These are phyloP conservation scores for Rhagologus leucostigma DNA, from an alignment of 2,113 vertebrate genomes.

Conservation along the genomic window DNA sequence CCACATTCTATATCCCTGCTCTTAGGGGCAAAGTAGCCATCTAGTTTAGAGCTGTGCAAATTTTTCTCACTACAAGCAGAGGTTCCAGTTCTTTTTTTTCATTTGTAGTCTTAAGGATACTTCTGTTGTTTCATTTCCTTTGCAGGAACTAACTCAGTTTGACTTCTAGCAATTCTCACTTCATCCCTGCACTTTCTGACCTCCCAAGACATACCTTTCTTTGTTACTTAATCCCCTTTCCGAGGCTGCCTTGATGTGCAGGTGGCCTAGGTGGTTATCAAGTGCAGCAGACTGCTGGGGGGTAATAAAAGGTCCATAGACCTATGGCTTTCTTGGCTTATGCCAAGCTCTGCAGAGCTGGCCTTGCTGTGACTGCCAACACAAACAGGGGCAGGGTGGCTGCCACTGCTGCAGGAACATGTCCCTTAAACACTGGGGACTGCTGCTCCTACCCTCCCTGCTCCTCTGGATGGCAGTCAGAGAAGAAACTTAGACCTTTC, in stretches of 20 bases:
- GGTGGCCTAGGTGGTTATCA: background rate
- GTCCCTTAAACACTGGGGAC: background rate
- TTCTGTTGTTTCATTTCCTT: slow-evolving; percentile 31
- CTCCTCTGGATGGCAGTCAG: background rate
- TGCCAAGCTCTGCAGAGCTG: background rate
- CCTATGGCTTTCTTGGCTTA: background rate
- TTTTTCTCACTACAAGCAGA: background rate
- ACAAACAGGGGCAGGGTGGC: background rate
- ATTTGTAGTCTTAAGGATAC: background rate
- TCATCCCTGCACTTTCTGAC: slow-evolving; percentile 44
- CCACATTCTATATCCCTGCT: background rate
- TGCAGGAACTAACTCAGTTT: slow-evolving; percentile 37
- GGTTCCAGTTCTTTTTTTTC: background rate
- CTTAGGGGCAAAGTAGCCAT: background rate
- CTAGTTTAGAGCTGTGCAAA: background rate
- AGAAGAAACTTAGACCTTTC: background rate
- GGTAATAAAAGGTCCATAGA: background rate
- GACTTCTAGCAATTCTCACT: slow-evolving; percentile 35
- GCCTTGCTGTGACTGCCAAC: background rate
- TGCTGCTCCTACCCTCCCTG: background rate
- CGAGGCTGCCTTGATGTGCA: background rate
- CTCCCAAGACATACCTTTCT: slow-evolving; percentile 27
- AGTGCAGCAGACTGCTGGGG: background rate
- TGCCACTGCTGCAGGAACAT: background rate
- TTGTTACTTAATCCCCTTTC: slow-evolving; percentile 24